Base-by-base conservation (phyloP, 2,797 vertebrate species). In the Tapirus indicus region DNA sequence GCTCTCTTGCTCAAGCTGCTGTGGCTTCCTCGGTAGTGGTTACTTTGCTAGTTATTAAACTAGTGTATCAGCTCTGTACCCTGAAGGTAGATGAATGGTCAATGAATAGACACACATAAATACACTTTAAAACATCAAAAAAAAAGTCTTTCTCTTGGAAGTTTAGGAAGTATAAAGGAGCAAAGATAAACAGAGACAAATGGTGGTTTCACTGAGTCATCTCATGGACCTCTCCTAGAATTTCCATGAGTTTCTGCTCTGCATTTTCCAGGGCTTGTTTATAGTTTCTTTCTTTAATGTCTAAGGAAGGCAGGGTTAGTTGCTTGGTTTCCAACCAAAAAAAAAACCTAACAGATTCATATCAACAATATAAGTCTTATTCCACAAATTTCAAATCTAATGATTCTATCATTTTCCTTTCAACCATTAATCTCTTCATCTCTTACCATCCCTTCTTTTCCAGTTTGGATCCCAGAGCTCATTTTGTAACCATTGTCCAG, bases 151-250 rank as follows among this genome's bases (percentile, higher is more conserved):
- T 78, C 25, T 60, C 25, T 78, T 69, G 4, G 60, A 92, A 54
- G 84, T 49, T 74, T n/a, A 84, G 52, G 29, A 83, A 93, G 78
- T n/a, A 88, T 54, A 88, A 84, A 49, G 62, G 69, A 75, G 32
- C 16, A 66, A 82, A 90, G 38, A 72, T 75, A 80, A 66, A 62
- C 6, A n/a, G 27, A 86, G 21, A 78, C 35, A 23, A 88, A 18
- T 23, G 0, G 8, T n/a, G 5, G 2, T 44, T 78, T 52, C 47
- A 47, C 29, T 38, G 29, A 84, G 12, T 49, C n/a, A 83, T 79
- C n/a, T 68, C 20, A 47, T 54, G 18, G 13, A 7, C 4, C 52
- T 77, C 18, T 87, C n/a, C 25, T 52, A 66, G 60, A 78, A 66
- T 64, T 88, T 60, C 58, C 49, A 32, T 11, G 41, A 78, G 10